phyloP scores from a whole-genome alignment of 2,888 invertebrate species.

The Baronia brevicornis region DNA sequence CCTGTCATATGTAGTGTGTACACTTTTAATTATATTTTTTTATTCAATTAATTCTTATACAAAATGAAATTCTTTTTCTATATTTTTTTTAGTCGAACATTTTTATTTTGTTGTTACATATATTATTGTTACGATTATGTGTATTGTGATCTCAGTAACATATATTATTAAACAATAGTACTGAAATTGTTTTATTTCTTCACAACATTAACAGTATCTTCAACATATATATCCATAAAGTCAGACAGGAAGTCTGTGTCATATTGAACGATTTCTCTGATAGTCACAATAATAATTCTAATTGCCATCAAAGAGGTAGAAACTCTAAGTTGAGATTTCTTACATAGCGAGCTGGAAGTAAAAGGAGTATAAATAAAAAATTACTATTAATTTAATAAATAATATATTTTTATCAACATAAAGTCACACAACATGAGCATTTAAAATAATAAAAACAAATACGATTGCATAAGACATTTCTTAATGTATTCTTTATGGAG shows the following conservation, averaged over 20 bases:
- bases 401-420: constrained; percentile 44
- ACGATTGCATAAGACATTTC: constrained; percentile 2
- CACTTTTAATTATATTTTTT: too few relatives aligned
- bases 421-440: constrained; percentile 14
- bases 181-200: too few relatives aligned
- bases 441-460: constrained; percentile 3
- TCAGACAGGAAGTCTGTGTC: too few relatives aligned
- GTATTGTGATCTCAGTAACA: constrained; percentile 66
- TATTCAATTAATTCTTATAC: too few relatives aligned
- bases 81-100: constrained; percentile 13
- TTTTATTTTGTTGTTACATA: constrained; percentile 40
- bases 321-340: background rate
- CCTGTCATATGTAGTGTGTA: too few relatives aligned
- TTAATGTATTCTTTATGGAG: background rate
- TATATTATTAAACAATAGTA: constrained; percentile 56
- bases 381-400: constrained; percentile 31
- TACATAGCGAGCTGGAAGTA: constrained; percentile 1
- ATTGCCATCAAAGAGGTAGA: background rate
- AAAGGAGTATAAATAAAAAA: constrained; percentile 28
- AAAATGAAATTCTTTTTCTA: background rate
- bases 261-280: too few relatives aligned
- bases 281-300: too few relatives aligned
- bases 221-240: too few relatives aligned
- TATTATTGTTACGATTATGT: constrained; percentile 54
- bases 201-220: too few relatives aligned